Evolutionary conservation across 2,888 invertebrate genomes (phyloP).

Genomic region (Sesamia inferens): DNA sequence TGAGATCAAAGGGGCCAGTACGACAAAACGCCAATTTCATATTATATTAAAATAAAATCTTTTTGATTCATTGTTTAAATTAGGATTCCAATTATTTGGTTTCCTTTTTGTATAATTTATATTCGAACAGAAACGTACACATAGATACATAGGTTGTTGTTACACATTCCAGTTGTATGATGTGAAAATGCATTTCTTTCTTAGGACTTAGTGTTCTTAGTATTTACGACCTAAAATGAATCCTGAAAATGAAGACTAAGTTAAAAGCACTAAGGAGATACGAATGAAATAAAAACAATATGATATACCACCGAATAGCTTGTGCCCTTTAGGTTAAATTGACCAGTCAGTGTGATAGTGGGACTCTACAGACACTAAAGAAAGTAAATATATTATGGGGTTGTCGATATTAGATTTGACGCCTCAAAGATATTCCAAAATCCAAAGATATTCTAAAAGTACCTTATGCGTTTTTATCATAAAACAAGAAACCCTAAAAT

Average conservation of each 20-base stretch:
- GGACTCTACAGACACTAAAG: background rate
- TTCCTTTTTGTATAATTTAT: background rate
- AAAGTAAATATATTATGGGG: background rate
- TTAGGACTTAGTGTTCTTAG: no score
- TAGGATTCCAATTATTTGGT: conserved; percentile 19
- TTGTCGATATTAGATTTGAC: background rate
- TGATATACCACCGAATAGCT: background rate
- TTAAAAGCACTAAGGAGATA: background rate
- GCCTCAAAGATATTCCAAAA: background rate
- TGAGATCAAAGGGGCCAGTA: no score
- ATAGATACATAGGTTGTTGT: background rate
- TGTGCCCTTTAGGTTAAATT: background rate
- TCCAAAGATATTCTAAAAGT: background rate
- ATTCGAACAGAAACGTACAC: background rate
- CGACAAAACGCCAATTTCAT: no score
- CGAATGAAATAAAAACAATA: background rate
- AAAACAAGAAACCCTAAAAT: conserved; percentile 11
- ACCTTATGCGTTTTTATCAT: background rate
- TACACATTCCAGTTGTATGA: background rate
- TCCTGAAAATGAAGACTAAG: no score
- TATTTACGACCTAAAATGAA: no score
- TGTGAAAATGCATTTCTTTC: conserved; percentile 9
- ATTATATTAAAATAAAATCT: conserved; percentile 21
- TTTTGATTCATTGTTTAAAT: conserved; percentile 26
- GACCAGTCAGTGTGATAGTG: background rate